These are phyloP conservation scores for Phasia obesa DNA, from an alignment of 2,888 invertebrate species.

Conservation along the genomic window DNA sequence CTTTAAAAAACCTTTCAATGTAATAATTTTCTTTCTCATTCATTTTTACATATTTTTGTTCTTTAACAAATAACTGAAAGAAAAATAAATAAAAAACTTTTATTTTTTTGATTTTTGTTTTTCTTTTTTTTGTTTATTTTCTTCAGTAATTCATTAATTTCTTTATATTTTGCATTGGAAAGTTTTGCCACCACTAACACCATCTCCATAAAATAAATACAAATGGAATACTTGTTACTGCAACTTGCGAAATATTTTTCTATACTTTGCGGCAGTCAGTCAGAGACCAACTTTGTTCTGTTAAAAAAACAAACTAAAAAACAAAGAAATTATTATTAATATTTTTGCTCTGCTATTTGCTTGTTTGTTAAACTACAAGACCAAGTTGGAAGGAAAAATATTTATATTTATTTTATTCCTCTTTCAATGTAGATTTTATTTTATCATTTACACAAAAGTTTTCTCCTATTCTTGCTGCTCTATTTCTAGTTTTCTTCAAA, in stretches of 20 bases:
- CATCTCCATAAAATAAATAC: background rate
- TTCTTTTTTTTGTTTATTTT: constrained; percentile 10
- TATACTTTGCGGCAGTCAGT: constrained; percentile 12
- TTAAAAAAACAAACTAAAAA: constrained; percentile 17
- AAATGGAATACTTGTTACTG: constrained; percentile 46
- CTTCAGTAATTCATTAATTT: constrained; percentile 51
- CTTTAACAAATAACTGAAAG: background rate
- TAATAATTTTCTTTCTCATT: constrained; percentile 22
- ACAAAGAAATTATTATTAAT: constrained; percentile 62
- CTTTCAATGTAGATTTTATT: constrained; percentile 53
- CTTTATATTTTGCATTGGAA: constrained; percentile 50
- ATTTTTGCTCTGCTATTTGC: constrained; percentile 43
- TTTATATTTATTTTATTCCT: constrained; percentile 31
- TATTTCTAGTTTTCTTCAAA: constrained; percentile 44
- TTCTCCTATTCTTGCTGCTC: constrained; percentile 32
- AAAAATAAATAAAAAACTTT: constrained; percentile 34
- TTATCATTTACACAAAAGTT: constrained; percentile 64
- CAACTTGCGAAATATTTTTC: background rate
- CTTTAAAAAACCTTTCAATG: constrained; percentile 12
- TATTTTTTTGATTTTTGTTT: constrained; percentile 10
- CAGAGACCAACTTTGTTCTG: constrained; percentile 40
- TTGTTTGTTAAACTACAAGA: constrained; percentile 51
- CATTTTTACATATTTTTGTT: background rate
- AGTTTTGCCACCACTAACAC: constrained; percentile 25
- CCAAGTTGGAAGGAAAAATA: constrained; percentile 25